phyloP scores from a whole-genome alignment of 2,797 vertebrate species.

The Podarcis siculus region DNA sequence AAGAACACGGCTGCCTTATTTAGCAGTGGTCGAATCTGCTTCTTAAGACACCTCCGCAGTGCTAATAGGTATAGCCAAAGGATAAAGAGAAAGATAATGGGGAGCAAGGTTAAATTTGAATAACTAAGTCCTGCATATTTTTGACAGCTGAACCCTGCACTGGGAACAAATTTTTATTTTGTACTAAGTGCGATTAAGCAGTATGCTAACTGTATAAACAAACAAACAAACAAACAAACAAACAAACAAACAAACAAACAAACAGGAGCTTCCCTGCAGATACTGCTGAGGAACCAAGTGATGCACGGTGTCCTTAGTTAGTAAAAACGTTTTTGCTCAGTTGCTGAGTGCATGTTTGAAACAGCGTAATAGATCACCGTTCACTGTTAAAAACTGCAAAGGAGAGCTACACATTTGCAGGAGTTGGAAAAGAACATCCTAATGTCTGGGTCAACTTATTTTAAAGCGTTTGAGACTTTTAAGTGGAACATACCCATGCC shows the following conservation, averaged over 20 bases:
- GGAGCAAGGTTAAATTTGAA: background rate
- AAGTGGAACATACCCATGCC: conserved; percentile 36
- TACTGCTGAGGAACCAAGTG: background rate
- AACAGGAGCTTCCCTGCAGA: background rate
- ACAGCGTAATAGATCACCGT: conserved; percentile 26
- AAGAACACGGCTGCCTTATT: background rate
- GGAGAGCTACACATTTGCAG: background rate
- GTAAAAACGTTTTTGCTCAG: background rate
- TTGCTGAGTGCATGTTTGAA: background rate
- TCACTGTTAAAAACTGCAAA: conserved; percentile 36
- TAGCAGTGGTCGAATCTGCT: background rate
- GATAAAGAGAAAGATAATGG: background rate
- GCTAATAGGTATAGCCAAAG: too few species aligned
- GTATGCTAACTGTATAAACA: too few species aligned
- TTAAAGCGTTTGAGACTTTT: conserved; percentile 60
- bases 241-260: too few species aligned
- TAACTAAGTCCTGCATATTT: background rate
- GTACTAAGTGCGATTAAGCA: too few species aligned
- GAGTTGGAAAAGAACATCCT: conserved; percentile 34
- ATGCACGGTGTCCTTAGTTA: background rate
- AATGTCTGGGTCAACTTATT: conserved; percentile 56
- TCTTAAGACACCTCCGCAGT: background rate
- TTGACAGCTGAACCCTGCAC: background rate
- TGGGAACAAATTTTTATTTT: too few species aligned
- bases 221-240: too few species aligned